Percentiles rank a stretch among this genome's conserved stretches.
These are phyloP conservation scores for Chymomyza procnemis DNA, from an alignment of 2,888 invertebrate genomes.

Conservation along the genomic window DNA sequence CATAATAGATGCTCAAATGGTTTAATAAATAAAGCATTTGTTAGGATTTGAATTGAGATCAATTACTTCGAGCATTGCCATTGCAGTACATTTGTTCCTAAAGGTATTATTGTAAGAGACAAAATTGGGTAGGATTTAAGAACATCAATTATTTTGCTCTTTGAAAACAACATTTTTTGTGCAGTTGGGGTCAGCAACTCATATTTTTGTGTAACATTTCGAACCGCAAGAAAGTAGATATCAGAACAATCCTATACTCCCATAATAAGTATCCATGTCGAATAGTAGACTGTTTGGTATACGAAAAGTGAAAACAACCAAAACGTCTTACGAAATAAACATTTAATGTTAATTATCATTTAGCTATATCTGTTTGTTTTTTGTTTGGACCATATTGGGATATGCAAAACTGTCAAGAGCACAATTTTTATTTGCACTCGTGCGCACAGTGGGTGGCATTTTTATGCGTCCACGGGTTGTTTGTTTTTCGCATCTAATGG, in stretches of 20 bases:
- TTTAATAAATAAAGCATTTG: neutral
- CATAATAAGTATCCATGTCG: neutral
- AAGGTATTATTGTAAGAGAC: too few relatives aligned
- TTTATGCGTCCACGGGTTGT: constrained; percentile 24
- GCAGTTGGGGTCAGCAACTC: too few relatives aligned
- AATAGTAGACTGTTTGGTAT: neutral
- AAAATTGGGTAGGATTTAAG: too few relatives aligned
- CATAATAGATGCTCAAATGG: neutral
- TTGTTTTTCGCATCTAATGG: constrained; percentile 17
- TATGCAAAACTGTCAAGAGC: constrained; percentile 54
- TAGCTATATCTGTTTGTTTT: neutral
- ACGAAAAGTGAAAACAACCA: neutral
- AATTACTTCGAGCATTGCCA: too few relatives aligned
- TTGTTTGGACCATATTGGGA: constrained; percentile 25
- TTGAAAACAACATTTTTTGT: too few relatives aligned
- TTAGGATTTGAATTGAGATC: neutral
- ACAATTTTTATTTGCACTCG: constrained; percentile 56
- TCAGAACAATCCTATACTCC: too few relatives aligned
- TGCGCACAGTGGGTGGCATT: constrained; percentile 68
- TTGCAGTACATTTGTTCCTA: too few relatives aligned
- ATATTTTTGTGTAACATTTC: too few relatives aligned
- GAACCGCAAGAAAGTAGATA: too few relatives aligned
- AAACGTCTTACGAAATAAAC: neutral
- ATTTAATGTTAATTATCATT: neutral
- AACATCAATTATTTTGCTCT: too few relatives aligned